A percentile compares a stretch with the other conserved stretches of the same genome.
Conservation (phyloP, 2,797 vertebrate genomes). For the Epinephelus coioides region DNA sequence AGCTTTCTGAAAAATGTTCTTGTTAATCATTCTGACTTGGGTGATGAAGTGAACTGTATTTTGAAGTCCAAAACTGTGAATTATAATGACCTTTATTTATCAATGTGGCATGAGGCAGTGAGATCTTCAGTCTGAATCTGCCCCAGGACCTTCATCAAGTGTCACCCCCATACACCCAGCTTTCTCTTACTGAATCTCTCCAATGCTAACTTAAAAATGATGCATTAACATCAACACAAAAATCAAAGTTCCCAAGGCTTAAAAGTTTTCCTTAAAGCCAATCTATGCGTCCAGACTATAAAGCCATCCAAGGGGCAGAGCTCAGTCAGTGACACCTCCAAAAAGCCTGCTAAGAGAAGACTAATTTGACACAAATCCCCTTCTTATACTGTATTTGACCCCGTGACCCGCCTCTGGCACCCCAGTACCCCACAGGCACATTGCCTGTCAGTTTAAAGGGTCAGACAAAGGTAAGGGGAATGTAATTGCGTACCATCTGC, state of each 20-base stretch:
- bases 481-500: conserved; percentile 76
- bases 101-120: background rate
- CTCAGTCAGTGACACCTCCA: conserved; percentile 54
- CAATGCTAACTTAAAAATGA: background rate
- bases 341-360: conserved; percentile 62
- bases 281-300: conserved; percentile 20
- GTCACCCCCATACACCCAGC: background rate
- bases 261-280: conserved; percentile 13
- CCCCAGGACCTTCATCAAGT: background rate
- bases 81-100: conserved; percentile 10
- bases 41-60: background rate
- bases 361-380: conserved; percentile 85
- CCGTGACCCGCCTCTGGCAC: conserved; percentile 66
- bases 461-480: conserved; percentile 81
- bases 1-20: background rate
- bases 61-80: conserved; percentile 7
- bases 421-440: conserved; percentile 78
- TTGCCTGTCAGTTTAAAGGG: conserved; percentile 83
- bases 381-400: conserved; percentile 82
- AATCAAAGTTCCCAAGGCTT: background rate
- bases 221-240: conserved; percentile 1
- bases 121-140: conserved; percentile 1
- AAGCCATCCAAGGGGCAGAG: conserved; percentile 29
- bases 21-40: background rate
- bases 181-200: background rate